phyloP scores from a whole-genome alignment of 2,888 invertebrate genomes.

The Catocala sponsa region DNA sequence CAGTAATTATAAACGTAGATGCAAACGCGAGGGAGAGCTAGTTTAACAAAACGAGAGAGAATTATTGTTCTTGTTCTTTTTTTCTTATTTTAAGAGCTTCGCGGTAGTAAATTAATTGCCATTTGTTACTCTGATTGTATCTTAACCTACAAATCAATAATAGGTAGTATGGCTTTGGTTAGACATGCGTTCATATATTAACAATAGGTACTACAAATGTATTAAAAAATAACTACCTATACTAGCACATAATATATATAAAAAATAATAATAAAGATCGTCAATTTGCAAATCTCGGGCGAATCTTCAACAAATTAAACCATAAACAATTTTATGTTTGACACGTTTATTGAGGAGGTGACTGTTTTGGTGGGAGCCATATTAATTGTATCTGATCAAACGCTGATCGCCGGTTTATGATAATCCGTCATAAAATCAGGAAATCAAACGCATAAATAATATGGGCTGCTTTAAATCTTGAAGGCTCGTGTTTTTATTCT shows the following conservation, averaged over 20 bases:
- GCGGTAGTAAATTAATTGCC: no score
- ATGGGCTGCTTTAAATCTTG: constrained; percentile 15
- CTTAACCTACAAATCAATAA: no score
- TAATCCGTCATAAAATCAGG: constrained; percentile 42
- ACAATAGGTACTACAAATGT: neutral
- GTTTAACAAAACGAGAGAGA: no score
- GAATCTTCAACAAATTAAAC: neutral
- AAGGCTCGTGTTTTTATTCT: neutral
- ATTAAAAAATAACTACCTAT: no score
- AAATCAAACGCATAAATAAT: constrained; percentile 19
- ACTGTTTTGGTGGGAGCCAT: constrained; percentile 36
- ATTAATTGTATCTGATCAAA: constrained; percentile 32
- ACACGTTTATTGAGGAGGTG: constrained; percentile 20
- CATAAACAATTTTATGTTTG: constrained; percentile 5
- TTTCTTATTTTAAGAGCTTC: no score
- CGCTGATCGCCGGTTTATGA: constrained; percentile 43
- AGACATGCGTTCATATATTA: no score
- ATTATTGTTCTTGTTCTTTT: no score
- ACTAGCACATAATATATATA: neutral
- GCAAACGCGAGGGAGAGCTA: no score
- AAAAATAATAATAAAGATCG: neutral
- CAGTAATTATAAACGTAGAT: no score
- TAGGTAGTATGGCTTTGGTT: no score
- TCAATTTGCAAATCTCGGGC: neutral
- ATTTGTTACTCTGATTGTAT: no score